Conservation (phyloP, 2,888 invertebrate genomes). For the Thumatha senex region DNA sequence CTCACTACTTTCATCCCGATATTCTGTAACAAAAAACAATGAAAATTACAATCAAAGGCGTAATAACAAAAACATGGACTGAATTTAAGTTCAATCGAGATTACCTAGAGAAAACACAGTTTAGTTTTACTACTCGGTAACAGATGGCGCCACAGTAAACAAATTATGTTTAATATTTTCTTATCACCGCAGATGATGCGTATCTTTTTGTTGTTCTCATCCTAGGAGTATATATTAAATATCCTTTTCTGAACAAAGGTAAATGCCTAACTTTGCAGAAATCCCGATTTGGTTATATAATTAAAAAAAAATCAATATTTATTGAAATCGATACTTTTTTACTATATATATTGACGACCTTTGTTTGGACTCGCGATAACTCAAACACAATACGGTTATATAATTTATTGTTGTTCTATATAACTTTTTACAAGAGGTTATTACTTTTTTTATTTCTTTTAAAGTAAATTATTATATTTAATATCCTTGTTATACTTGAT, state of each 20-base stretch:
- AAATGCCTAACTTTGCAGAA: not conserved
- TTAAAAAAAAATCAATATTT: slow-evolving; percentile 18
- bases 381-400: slow-evolving; percentile 15
- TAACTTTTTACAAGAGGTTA: not conserved
- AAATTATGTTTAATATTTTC: not conserved
- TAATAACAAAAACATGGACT: no score
- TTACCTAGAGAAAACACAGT: not conserved
- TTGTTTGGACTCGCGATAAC: slow-evolving; percentile 18
- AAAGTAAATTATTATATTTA: not conserved
- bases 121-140: slow-evolving; percentile 22
- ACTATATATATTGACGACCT: slow-evolving; percentile 16
- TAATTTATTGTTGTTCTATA: slow-evolving; percentile 12
- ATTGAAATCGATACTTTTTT: slow-evolving; percentile 16
- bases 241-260: not conserved
- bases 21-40: slow-evolving; percentile 56
- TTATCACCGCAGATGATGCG: slow-evolving; percentile 6
- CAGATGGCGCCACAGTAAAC: slow-evolving; percentile 26
- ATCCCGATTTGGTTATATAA: slow-evolving; percentile 6
- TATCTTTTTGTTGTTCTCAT: slow-evolving; percentile 17
- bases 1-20: slow-evolving; percentile 86
- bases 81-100: no score
- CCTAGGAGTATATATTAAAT: not conserved
- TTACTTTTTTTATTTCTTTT: slow-evolving; percentile 1
- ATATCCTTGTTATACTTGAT: not conserved
- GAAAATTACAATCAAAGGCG: not conserved